Evolutionary conservation across 2,888 invertebrate genomes (phyloP).

Genomic region (Dimorphilus gyrociliatus): DNA sequence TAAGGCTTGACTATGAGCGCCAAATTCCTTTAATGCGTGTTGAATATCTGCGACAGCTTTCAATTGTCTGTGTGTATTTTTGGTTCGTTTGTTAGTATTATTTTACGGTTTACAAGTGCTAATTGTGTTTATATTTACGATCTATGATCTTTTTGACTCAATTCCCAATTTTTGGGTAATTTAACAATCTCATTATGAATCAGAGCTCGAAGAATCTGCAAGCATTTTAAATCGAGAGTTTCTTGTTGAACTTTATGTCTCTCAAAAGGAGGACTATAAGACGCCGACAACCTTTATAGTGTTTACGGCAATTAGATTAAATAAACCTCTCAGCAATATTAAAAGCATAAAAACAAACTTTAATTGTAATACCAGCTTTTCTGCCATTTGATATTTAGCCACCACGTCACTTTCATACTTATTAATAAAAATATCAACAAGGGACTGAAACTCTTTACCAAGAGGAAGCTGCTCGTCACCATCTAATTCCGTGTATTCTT

Average conservation of each 20-base stretch:
- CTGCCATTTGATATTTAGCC: constrained; percentile 16
- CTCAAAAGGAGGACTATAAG: constrained; percentile 19
- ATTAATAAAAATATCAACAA: constrained; percentile 18
- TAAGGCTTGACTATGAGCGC: constrained; percentile 20
- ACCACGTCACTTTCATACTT: constrained; percentile 7
- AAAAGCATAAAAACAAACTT: constrained; percentile 12
- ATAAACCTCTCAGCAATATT: no score
- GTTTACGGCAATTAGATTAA: no score
- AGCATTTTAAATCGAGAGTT: constrained; percentile 31
- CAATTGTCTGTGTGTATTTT: no score
- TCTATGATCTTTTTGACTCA: constrained; percentile 8
- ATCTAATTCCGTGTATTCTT: constrained; percentile 27
- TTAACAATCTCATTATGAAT: constrained; percentile 32
- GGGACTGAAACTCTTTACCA: constrained; percentile 30
- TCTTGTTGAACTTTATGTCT: constrained; percentile 25
- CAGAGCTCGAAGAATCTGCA: constrained; percentile 28
- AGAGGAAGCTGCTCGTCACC: constrained; percentile 32
- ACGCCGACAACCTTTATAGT: constrained; percentile 22
- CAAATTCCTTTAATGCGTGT: constrained; percentile 20
- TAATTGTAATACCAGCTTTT: constrained; percentile 26
- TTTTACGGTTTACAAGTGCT: no score
- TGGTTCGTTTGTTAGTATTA: no score
- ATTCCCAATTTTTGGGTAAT: constrained; percentile 29
- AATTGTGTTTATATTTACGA: no score
- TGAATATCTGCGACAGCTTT: constrained; percentile 20